Evolutionary conservation across 2,113 vertebrate species (phyloP), one percentile per base, ranked within the genome.

Genomic region (Triplophysa tibetana): DNA sequence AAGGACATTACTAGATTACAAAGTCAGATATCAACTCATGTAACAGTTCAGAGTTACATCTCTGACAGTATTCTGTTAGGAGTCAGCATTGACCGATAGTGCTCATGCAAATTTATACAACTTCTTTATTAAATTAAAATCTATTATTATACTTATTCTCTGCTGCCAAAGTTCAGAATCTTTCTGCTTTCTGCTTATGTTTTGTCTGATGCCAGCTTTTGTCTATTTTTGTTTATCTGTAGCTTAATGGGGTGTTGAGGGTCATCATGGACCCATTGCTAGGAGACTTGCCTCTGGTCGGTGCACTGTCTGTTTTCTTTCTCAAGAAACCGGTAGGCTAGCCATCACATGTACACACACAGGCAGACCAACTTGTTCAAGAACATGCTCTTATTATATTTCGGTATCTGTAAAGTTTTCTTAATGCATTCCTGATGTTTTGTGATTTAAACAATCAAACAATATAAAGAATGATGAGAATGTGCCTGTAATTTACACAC

Each of bases 241-340:
- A 99, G 98, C 94, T 99, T 64, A 94, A 97, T 52, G 98, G 98
- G 1, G 94, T 95, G 6, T 87, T 99, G 93, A 89, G 98, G 2
- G 97, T 99, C 82, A 95, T 99, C 85, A 93, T 99, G 94, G 97
- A 99, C 82, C 97, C 98, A 0, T 77, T 99, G 78, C 94, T 99
- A 78, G 97, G 98, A 80, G 96, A 99, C 89, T 95, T 99, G 92
- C 97, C 97, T 45, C 90, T 99, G 72, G 89, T 99, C 79, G 98
- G 98, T 84, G 98, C 97, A 2, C 70, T 99, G 24, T 96, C 96
- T 0, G 77, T 99, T 84, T 99, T 98, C 86, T 99, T 99, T 89
- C 94, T 99, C 75, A 94, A 97, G 85, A 98, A 96, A 83, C 98
- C 97, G 3, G 96, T 97, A 88, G 2, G 43, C 29, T 24, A 72